Conservation (phyloP, 2,113 vertebrate species). For the Paedocypris sp. region DNA sequence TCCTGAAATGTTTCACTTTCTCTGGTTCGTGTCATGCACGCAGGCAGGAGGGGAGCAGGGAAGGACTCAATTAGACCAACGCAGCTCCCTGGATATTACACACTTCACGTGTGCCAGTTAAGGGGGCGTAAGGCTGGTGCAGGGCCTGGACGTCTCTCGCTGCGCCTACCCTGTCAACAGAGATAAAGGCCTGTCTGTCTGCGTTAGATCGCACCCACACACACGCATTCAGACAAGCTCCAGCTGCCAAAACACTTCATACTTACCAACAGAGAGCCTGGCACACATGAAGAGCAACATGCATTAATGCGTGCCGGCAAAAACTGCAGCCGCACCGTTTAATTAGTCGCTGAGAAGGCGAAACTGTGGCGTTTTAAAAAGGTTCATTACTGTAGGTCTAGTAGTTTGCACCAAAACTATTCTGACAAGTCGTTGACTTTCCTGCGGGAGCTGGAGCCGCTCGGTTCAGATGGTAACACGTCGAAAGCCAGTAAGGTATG, state of each 20-base stretch:
- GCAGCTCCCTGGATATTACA: constrained; percentile 37
- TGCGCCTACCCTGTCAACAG: constrained; percentile 21
- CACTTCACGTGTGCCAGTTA: constrained; percentile 31
- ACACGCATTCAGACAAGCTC: constrained; percentile 17
- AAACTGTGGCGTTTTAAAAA: constrained; percentile 18
- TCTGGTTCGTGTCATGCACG: constrained; percentile 37
- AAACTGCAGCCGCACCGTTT: constrained; percentile 15
- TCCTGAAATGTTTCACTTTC: constrained; percentile 38
- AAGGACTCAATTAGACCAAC: constrained; percentile 40
- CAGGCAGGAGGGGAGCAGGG: constrained; percentile 26
- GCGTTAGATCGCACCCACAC: constrained; percentile 22
- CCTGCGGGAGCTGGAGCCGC: too few species aligned
- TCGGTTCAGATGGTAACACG: too few species aligned
- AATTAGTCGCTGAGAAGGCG: constrained; percentile 24
- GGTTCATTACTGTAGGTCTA: too few species aligned
- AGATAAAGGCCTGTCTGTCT: constrained; percentile 37
- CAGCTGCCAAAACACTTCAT: constrained; percentile 33
- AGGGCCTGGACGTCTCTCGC: constrained; percentile 20
- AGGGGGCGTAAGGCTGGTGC: constrained; percentile 24
- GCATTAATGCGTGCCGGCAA: background rate
- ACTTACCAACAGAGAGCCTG: constrained; percentile 17
- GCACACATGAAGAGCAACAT: constrained; percentile 9
- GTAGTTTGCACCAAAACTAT: too few species aligned
- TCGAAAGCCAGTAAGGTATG: too few species aligned
- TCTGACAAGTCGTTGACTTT: too few species aligned